Percentiles rank a stretch among this genome's conserved stretches.
Conservation (phyloP, 2,113 vertebrate genomes). For the Pelusios castaneus region DNA sequence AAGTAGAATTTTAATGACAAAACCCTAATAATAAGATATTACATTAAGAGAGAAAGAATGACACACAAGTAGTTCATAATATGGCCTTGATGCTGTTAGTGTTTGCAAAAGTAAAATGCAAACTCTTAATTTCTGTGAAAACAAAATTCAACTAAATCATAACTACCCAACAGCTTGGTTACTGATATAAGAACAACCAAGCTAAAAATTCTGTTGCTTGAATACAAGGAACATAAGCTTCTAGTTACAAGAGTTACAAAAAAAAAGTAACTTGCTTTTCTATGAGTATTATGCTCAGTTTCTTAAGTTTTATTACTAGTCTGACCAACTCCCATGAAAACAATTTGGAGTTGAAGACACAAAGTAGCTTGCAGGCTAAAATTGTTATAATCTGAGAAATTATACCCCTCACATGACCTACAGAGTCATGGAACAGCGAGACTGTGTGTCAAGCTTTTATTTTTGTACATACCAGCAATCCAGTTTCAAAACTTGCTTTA, state of each 20-base stretch:
- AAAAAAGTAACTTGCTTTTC: neutral
- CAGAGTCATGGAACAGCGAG: rapidly evolving
- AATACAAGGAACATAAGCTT: neutral
- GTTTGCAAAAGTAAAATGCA: neutral
- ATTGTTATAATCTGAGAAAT: neutral
- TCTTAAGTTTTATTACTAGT: neutral
- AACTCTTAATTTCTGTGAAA: neutral
- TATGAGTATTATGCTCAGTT: neutral
- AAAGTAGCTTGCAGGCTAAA: rapidly evolving
- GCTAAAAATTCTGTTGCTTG: neutral
- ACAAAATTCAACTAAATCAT: neutral
- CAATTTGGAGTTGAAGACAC: rapidly evolving
- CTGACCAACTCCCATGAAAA: rapidly evolving
- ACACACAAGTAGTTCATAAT: neutral
- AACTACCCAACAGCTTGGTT: neutral
- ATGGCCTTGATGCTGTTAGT: neutral
- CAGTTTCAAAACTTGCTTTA: neutral
- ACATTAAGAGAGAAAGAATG: neutral
- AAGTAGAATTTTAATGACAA: slow-evolving; percentile 1
- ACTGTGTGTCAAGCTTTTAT: neutral
- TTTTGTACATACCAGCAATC: neutral
- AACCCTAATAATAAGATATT: neutral
- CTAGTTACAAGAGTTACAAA: neutral
- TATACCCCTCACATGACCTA: neutral
- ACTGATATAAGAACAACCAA: neutral